Base-by-base conservation (phyloP, 2,113 vertebrate species). In the Trochalopteron elliotii region DNA sequence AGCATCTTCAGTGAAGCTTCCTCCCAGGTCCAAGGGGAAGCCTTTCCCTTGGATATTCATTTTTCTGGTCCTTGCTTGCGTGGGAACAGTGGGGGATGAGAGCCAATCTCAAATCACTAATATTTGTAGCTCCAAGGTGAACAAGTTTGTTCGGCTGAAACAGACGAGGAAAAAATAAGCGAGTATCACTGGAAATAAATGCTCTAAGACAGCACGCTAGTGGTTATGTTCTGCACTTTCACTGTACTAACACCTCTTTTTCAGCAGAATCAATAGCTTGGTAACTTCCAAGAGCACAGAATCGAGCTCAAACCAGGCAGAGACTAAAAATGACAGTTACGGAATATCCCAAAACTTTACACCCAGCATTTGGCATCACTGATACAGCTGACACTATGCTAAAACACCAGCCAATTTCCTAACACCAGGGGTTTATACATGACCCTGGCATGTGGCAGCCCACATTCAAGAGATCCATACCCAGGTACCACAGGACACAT, bases 1-100 rank as follows among this genome's bases (percentile, higher is more conserved):
- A 88, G 99, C 99, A 97, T 99, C 99, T 98, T 99, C 99, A 83
- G 99, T 99, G 98, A 99, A 99, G 98, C 99, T 98, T 95, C 98
- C 98, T 93, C 98, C 99, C 1, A 99, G 98, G 97, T 99, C 99
- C 98, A 98, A 97, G 90, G 98, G 97, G 97, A 98, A 99, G 96
- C 98, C 97, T 96, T 98, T 98, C 97, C 98, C 98, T 94, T 98
- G 99, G 96, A 98, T 95, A 97, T 98, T 99, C 99, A 99, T 99
- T 97, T 98, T 99, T 98, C 97, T 96, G 96, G 97, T 94, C 95
- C 97, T 98, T 96, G 97, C 96, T 96, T 91, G 95, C 10, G 67
- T 97, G 90, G 95, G 97, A 94, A 94, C 97, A 79, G 97, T 37
- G 83, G 96, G 95, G 97, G 95, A 96, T 39, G 86, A 97, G 94